These are phyloP conservation scores for Alethe diademata DNA, from an alignment of 2,113 vertebrate genomes.

Conservation along the genomic window DNA sequence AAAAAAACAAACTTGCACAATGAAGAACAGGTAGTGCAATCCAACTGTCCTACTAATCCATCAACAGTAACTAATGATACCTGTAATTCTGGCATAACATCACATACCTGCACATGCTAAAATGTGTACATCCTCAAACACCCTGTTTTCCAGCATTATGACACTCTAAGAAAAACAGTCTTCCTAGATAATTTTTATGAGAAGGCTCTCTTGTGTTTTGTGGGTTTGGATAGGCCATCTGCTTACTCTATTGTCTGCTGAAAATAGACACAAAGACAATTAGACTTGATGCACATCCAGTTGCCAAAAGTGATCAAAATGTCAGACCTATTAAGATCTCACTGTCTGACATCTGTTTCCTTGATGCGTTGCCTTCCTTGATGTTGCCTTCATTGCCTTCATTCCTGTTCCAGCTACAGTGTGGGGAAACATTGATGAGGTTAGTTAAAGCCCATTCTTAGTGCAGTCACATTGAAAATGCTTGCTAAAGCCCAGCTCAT, in stretches of 20 bases:
- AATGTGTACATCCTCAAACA: neutral
- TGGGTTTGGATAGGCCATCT: neutral
- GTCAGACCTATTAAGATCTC: neutral
- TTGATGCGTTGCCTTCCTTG: neutral
- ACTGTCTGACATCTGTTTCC: neutral
- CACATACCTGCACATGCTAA: neutral
- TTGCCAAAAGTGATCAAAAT: neutral
- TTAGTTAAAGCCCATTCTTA: neutral
- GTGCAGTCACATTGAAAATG: neutral
- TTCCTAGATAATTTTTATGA: neutral
- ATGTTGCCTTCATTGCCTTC: neutral
- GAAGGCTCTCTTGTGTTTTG: neutral
- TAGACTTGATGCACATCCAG: neutral
- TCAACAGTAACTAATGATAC: neutral
- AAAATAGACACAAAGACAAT: neutral
- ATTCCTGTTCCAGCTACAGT: neutral
- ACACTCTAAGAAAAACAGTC: neutral
- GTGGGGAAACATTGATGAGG: neutral
- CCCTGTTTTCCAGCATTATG: neutral
- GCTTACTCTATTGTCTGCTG: neutral
- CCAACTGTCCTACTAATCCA: neutral
- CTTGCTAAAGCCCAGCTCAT: neutral
- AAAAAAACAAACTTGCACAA: neutral
- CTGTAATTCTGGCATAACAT: neutral
- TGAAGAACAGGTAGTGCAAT: neutral